phyloP scores from a whole-genome alignment of 2,888 invertebrate species.

The Drosophila merina region DNA sequence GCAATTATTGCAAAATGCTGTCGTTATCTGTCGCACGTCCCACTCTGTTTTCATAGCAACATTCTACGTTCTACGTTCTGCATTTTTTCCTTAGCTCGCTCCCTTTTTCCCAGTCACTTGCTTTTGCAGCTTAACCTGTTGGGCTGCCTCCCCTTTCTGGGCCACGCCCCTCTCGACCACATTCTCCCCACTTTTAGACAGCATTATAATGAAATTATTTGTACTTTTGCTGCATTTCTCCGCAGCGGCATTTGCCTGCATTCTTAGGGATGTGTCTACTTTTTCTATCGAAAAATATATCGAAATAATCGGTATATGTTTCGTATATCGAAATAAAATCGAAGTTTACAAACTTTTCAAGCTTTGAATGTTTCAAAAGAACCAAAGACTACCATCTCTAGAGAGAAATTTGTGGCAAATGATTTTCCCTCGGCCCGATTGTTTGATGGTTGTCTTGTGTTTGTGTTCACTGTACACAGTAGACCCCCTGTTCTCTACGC shows the following conservation, averaged over 20 bases:
- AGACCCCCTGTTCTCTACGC: neutral
- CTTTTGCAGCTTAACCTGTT: slow-evolving; percentile 42
- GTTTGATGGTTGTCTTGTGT: slow-evolving; percentile 40
- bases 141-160: slow-evolving; percentile 5
- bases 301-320: neutral
- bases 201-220: slow-evolving; percentile 77
- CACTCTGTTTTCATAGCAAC: slow-evolving; percentile 32
- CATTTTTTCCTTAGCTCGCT: slow-evolving; percentile 3
- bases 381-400: neutral
- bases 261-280: neutral
- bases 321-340: slow-evolving; percentile 5
- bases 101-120: slow-evolving; percentile 16
- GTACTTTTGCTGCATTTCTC: slow-evolving; percentile 57
- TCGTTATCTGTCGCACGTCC: slow-evolving; percentile 33
- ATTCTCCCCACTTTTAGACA: slow-evolving; percentile 28
- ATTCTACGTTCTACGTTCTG: slow-evolving; percentile 8
- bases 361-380: neutral
- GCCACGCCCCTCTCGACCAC: slow-evolving; percentile 12
- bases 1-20: slow-evolving; percentile 24
- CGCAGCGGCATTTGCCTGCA: slow-evolving; percentile 19
- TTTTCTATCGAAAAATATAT: too few species aligned
- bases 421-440: slow-evolving; percentile 17
- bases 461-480: too few species aligned
- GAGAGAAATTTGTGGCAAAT: neutral
- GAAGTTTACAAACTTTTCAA: neutral